phyloP scores from a whole-genome alignment of 2,888 invertebrate genomes.

The Ophion ellenae region DNA sequence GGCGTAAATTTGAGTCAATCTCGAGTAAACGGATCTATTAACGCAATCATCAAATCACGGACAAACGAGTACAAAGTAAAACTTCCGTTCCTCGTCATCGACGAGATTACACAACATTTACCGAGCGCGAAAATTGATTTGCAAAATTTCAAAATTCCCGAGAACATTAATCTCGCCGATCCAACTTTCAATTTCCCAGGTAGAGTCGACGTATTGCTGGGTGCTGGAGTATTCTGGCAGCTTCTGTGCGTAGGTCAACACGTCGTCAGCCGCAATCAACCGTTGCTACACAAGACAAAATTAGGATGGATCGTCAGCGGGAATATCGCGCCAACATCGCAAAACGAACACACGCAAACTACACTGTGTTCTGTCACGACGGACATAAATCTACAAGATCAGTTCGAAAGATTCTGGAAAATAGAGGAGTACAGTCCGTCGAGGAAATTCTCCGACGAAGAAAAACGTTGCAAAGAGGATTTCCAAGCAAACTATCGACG shows the following conservation, averaged over 20 bases:
- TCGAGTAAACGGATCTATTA: background rate
- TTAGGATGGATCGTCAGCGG: slow-evolving; percentile 63
- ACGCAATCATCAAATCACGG: slow-evolving; percentile 54
- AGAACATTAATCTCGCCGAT: slow-evolving; percentile 63
- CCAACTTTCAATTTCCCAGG: slow-evolving; percentile 58
- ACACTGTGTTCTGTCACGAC: background rate
- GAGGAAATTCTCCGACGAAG: slow-evolving; percentile 30
- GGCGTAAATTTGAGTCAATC: slow-evolving; percentile 40
- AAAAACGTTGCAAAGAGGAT: too few species aligned
- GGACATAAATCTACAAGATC: slow-evolving; percentile 13
- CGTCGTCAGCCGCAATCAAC: slow-evolving; percentile 12
- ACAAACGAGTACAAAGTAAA: slow-evolving; percentile 48
- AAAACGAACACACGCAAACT: background rate
- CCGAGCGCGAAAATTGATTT: slow-evolving; percentile 33
- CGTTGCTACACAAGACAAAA: slow-evolving; percentile 56
- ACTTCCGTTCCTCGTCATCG: slow-evolving; percentile 61
- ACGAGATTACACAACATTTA: slow-evolving; percentile 61
- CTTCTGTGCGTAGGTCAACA: too few species aligned
- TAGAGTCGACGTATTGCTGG: slow-evolving; percentile 66
- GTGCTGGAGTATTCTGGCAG: slow-evolving; percentile 65
- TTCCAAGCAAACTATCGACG: too few species aligned
- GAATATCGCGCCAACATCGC: background rate
- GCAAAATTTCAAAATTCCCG: slow-evolving; percentile 41
- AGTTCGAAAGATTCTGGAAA: slow-evolving; percentile 38
- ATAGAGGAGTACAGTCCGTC: slow-evolving; percentile 24